Conservation (phyloP, 2,797 vertebrate genomes). For the Tamandua tetradactyla region DNA sequence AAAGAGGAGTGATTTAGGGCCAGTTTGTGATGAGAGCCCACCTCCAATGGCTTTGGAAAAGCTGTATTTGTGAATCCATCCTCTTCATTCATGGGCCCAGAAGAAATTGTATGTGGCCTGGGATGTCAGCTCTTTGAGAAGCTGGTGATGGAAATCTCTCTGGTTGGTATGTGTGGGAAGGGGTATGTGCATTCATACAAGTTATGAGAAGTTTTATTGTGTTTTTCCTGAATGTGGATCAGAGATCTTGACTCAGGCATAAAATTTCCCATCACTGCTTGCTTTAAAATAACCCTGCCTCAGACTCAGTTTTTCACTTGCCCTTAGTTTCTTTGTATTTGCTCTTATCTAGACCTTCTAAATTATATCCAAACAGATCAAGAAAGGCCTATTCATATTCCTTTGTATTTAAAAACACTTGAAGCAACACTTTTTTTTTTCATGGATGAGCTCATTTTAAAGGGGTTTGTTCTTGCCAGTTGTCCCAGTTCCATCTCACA, state of each 20-base stretch:
- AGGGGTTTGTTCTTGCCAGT: not conserved
- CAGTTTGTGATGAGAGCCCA: not conserved
- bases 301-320: conserved; percentile 74
- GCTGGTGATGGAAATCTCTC: conserved; percentile 11
- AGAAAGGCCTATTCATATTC: conserved; percentile 74
- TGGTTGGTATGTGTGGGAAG: conserved; percentile 32
- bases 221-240: conserved; percentile 55
- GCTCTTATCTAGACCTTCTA: conserved; percentile 70
- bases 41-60: not conserved
- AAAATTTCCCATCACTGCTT: conserved; percentile 35
- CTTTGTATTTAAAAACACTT: not conserved
- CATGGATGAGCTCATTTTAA: not conserved
- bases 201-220: not conserved
- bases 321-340: conserved; percentile 76
- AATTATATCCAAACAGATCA: conserved; percentile 73
- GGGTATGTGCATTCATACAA: not conserved
- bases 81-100: not conserved
- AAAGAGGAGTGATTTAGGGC: not conserved
- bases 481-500: not conserved
- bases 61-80: not conserved
- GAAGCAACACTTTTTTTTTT: not conserved
- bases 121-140: conserved; percentile 11
- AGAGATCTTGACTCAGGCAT: conserved; percentile 41
- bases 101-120: not conserved
- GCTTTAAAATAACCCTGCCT: conserved; percentile 8